Conservation (phyloP, 2,113 vertebrate genomes). For the Lamprotornis superbus region DNA sequence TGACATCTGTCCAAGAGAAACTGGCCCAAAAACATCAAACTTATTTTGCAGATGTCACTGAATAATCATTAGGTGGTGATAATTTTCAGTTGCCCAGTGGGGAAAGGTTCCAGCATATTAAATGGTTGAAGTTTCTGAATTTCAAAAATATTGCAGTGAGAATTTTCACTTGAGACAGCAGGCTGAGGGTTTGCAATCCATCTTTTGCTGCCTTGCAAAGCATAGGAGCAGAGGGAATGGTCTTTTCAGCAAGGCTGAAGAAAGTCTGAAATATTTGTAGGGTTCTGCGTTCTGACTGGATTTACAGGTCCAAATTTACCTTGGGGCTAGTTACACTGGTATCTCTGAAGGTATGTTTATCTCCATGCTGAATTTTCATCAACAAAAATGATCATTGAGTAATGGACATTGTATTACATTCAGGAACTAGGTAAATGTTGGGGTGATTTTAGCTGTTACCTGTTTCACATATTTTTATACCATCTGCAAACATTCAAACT, state of each 20-base stretch:
- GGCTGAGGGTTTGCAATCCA: neutral
- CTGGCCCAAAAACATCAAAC: neutral
- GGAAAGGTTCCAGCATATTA: neutral
- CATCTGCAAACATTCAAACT: neutral
- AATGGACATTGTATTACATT: neutral
- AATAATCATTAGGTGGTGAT: conserved; percentile 35
- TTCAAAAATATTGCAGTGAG: neutral
- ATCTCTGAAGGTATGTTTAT: neutral
- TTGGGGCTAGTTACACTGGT: neutral
- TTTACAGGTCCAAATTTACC: neutral
- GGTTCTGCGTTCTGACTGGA: neutral
- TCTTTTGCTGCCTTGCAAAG: neutral
- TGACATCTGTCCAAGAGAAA: conserved; percentile 30
- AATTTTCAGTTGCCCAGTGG: neutral
- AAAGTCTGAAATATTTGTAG: neutral
- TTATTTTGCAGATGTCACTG: conserved; percentile 38
- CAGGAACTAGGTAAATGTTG: neutral
- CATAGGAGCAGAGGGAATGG: neutral
- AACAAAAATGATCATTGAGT: neutral
- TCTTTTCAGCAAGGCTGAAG: neutral
- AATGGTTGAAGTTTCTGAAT: neutral
- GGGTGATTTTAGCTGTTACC: neutral
- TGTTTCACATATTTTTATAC: neutral
- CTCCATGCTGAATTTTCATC: neutral
- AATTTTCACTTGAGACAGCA: neutral